A percentile compares a stretch with the other conserved stretches of the same genome.
Conservation (phyloP, 2,113 vertebrate species). For the Gymnogyps californianus region DNA sequence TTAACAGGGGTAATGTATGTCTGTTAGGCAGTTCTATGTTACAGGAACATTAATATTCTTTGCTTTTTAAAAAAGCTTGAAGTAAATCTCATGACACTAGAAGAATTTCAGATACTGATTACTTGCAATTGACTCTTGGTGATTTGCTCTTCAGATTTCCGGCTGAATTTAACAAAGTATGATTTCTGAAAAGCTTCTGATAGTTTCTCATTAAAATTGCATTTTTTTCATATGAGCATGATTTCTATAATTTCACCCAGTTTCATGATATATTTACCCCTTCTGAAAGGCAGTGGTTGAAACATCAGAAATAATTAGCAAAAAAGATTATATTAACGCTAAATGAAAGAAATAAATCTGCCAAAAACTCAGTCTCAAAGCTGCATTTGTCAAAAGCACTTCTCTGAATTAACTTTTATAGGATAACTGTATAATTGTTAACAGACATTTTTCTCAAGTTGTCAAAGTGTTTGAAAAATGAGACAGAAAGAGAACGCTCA, state of each 20-base stretch:
- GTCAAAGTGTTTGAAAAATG: slow-evolving; percentile 36
- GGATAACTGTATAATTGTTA: slow-evolving; percentile 19
- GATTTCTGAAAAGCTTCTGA: slow-evolving; percentile 64
- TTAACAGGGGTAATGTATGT: background rate
- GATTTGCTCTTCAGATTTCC: slow-evolving; percentile 68
- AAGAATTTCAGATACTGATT: slow-evolving; percentile 66
- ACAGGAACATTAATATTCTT: slow-evolving; percentile 39
- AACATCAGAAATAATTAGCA: slow-evolving; percentile 63
- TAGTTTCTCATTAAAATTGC: slow-evolving; percentile 60
- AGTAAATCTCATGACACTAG: slow-evolving; percentile 40
- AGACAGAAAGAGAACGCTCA: background rate
- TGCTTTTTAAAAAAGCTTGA: slow-evolving; percentile 43
- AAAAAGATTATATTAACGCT: slow-evolving; percentile 24
- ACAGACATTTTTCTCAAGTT: slow-evolving; percentile 30
- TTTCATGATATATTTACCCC: slow-evolving; percentile 42
- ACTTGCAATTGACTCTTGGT: slow-evolving; percentile 51
- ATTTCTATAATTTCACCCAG: slow-evolving; percentile 51
- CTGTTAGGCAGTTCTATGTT: slow-evolving; percentile 1
- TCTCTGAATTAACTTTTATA: slow-evolving; percentile 36
- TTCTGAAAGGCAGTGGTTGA: slow-evolving; percentile 41
- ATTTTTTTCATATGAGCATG: slow-evolving; percentile 24
- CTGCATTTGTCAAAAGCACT: slow-evolving; percentile 39
- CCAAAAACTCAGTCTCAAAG: background rate
- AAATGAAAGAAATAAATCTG: slow-evolving; percentile 39
- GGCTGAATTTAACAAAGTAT: slow-evolving; percentile 57